Evolutionary conservation across 2,113 vertebrate genomes (phyloP), one percentile per base, ranked within the genome.

Genomic region (Ancistrus triradiatus): DNA sequence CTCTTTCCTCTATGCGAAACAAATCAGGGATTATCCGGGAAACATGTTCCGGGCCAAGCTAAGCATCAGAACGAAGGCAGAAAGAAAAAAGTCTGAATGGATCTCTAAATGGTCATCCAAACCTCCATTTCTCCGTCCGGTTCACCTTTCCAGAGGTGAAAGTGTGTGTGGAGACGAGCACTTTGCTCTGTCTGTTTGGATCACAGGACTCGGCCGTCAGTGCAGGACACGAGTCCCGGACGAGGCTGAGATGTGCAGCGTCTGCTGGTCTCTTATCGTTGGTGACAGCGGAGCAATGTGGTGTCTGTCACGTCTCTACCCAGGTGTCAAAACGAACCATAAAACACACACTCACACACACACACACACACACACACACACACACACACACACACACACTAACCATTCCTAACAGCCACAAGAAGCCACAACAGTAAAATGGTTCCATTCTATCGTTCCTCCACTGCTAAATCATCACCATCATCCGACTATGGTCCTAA

Each of bases 21-120:
- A 72, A 72, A 72, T 67, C 50, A 67, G 33, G 59, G 51, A 62
- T 35, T 35, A 66, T 62, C 33, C 66, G 48, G 21, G 37, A 67
- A 56, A 61, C 19, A 38, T 42, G 24, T 42, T 11, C 7, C 58
- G 50, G 11, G 43, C 31, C 66, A 66, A 27, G 43, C 24, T 40
- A 27, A 65, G 50, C 15, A 13, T 21, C 7, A 33, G 18, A 25
- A 8, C 4, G 17, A 19, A 55, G 44, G 49, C 19, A 11, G 5
- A 8, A 25, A 50, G 40, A 46, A 46, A 21, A 49, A 27, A 40
- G 6, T 5, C 6, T 24, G 19, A 57, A 37, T 38, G 21, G 28
- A 2, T 57, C 14, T 25, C n/a, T 48, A 38, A 48, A n/a, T 48
- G 43, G 31, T 6, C 19, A 24, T 47, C 17, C 25, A 25, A 43